Conservation (phyloP, 2,888 invertebrate genomes). For the Eristalis arbustorum region DNA sequence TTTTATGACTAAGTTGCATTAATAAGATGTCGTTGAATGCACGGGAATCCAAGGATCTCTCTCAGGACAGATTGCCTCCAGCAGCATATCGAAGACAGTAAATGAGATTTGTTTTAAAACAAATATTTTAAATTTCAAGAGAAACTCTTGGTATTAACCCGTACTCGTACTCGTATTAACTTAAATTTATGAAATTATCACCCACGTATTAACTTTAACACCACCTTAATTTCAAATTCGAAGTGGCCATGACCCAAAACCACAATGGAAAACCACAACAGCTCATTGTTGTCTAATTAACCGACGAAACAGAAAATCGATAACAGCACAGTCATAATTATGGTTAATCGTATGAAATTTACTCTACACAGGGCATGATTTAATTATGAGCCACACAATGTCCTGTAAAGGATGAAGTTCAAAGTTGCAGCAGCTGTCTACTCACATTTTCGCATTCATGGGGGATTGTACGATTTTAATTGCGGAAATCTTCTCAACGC, state of each 20-base stretch:
- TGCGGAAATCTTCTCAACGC: background rate
- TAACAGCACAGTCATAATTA: background rate
- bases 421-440: background rate
- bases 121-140: too few relatives aligned
- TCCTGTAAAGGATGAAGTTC: slow-evolving; percentile 22
- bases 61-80: too few relatives aligned
- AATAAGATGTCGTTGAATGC: too few relatives aligned
- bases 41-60: too few relatives aligned
- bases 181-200: background rate
- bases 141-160: background rate
- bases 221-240: background rate
- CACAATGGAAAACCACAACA: background rate
- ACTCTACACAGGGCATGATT: slow-evolving; percentile 17
- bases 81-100: too few relatives aligned
- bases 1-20: too few relatives aligned
- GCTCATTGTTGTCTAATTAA: background rate
- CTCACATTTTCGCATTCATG: background rate
- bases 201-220: background rate
- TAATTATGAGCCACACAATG: slow-evolving; percentile 10
- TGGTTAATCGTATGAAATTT: slow-evolving; percentile 14
- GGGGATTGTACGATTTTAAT: background rate
- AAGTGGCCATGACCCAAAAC: slow-evolving; percentile 7
- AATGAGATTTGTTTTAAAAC: too few relatives aligned
- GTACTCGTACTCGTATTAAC: background rate
- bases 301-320: slow-evolving; percentile 26